phyloP scores from a whole-genome alignment of 2,797 vertebrate genomes.

The Limosa lapponica region DNA sequence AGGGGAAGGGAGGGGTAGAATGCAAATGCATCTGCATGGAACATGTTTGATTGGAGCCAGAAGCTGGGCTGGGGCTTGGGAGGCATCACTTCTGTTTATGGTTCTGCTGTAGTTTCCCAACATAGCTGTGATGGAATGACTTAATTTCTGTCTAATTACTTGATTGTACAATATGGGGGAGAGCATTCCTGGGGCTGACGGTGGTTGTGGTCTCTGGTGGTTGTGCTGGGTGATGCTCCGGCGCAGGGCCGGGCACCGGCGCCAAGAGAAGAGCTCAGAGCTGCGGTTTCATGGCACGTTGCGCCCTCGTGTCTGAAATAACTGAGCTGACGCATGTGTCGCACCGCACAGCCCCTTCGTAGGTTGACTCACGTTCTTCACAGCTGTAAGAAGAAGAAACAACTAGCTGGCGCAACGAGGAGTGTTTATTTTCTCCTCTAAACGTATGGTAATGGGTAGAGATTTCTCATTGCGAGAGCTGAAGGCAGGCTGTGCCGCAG shows the following conservation, averaged over 20 bases:
- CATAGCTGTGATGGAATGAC: neutral
- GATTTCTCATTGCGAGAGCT: neutral
- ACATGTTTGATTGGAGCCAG: accelerated
- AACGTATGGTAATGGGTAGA: neutral
- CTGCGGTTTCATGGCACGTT: neutral
- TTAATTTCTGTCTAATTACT: neutral
- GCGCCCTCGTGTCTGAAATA: neutral
- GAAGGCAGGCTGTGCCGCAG: accelerated
- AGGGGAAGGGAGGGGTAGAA: neutral
- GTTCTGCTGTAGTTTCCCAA: neutral
- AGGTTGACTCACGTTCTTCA: neutral
- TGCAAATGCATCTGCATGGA: neutral
- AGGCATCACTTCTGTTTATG: neutral
- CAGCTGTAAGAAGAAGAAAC: neutral
- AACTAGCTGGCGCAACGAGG: neutral
- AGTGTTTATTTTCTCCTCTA: neutral
- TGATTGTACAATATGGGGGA: accelerated
- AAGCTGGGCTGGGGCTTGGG: neutral
- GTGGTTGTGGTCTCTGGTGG: neutral
- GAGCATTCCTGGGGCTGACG: accelerated
- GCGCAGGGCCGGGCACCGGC: accelerated
- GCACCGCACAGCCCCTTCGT: neutral
- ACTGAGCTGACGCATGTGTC: accelerated
- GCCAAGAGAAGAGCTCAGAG: neutral
- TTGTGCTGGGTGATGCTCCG: accelerated